Base-by-base conservation (phyloP, 2,888 invertebrate genomes). In the Agonopterix heracliana region DNA sequence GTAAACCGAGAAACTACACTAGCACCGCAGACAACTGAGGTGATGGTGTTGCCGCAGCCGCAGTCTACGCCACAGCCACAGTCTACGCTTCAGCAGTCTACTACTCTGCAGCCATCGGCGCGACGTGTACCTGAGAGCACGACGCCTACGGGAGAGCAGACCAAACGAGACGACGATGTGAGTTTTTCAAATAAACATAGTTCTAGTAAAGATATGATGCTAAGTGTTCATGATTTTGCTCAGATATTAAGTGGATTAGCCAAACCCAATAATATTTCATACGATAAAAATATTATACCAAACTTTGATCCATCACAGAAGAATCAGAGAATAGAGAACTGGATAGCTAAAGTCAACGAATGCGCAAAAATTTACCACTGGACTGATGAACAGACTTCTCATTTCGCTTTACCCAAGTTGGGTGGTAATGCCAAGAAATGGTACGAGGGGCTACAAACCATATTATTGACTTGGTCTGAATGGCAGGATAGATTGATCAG, bases 261-360 rank as follows among this genome's bases (percentile, higher is more conserved):
- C n/a, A 2, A 41, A 9, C 4, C 4, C n/a, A 41, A 9, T 41
- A 41, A 9, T 11, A n/a, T 11, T n/a, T n/a, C n/a, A n/a, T 41
- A 51, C 13, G 47, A 49, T 35, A 54, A 49, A 17, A 57, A 55
- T 48, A 54, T 55, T n/a, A 53, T 57, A 45, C 55, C 55, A 13
- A 34, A 13, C 3, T 57, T 57, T 49, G 57, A 57, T 44, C 55
- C 54, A 8, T n/a, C 48, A 9, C 41, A 46, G 9, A 57, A 55
- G 35, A 54, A 54, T 26, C 57, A 57, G 38, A 48, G 41, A 12
- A 52, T 56, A 11, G 54, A 56, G 10, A 17, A 7, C 14, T 57
- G 56, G 60, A 49, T 58, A 48, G 47, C 40, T 4, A 56, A 56
- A 40, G 55, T 60, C 2, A 56, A 58, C 34, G 50, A 55, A 40